Base-by-base conservation (phyloP, 2,888 invertebrate species). In the Apamea anceps region DNA sequence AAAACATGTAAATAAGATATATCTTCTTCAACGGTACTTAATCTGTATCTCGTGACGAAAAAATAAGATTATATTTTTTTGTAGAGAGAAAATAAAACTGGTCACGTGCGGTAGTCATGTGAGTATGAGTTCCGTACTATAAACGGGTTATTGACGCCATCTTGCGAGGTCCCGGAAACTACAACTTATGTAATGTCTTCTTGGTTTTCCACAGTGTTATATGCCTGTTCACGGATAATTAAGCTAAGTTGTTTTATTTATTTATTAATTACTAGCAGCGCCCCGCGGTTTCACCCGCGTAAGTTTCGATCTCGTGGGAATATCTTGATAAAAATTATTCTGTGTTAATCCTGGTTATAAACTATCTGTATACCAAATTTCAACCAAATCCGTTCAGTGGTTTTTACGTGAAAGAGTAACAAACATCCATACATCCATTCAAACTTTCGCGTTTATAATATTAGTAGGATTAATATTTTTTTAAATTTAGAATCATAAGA, bases 41-140 rank as follows among this genome's bases (percentile, higher is more conserved):
- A 81, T 84, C 76, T 60, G 74, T 68, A 73, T 65, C 54, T 66
- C 25, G 73, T 71, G 57, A 57, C 62, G 65, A 65, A 79, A 85
- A 85, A 83, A 85, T 63, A 72, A 79, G 70, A 80, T 79, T 45
- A 70, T 71, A 66, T 73, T 74, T 81, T 63, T 67, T 74, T 63
- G n/a, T 48, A 4, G 15, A 71, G 28, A 60, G 32, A 32, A 76
- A 73, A 54, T 62, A 57, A 78, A 65, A 67, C 21, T 60, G 60
- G 48, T 48, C 66, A 74, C 67, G 75, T 51, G 21, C n/a, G 45
- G 18, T 37, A 10, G 12, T 28, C 13, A 54, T 42, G 3, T 25
- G 21, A 51, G 0, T 6, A 21, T 4, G 1, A 73, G 84, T 83
- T 83, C 80, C 60, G 75, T 77, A 81, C 5, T 7, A 13, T 37